Evolutionary conservation across 2,113 vertebrate species (phyloP).

Genomic region (Grammomys surdaster): DNA sequence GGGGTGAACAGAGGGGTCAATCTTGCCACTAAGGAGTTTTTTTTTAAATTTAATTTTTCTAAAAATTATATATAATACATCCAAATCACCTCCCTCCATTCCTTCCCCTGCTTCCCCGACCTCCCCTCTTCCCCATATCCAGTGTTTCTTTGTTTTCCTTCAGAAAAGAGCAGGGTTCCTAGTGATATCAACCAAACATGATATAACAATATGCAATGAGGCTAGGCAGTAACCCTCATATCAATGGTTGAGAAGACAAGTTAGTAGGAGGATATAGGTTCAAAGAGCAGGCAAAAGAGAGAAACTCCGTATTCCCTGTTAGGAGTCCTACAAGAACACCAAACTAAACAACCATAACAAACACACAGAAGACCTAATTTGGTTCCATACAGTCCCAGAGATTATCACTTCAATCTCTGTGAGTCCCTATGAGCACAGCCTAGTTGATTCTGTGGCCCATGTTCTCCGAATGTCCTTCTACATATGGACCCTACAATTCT

Average conservation of each 20-base stretch:
- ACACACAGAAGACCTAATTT: neutral
- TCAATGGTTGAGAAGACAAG: neutral
- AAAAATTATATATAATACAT: neutral
- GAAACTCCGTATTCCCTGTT: neutral
- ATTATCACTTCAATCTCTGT: neutral
- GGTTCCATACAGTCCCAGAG: neutral
- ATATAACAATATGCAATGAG: neutral
- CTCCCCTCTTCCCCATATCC: neutral
- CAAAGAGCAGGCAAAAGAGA: neutral
- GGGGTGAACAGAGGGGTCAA: neutral
- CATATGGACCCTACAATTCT: neutral
- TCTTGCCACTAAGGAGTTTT: neutral
- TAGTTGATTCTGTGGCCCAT: neutral
- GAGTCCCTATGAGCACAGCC: neutral
- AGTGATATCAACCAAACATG: neutral
- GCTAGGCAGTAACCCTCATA: neutral
- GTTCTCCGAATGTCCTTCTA: neutral
- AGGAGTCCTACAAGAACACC: neutral
- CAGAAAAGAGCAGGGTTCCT: neutral
- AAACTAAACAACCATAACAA: neutral
- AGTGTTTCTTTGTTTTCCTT: neutral
- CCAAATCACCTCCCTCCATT: neutral
- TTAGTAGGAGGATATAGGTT: neutral
- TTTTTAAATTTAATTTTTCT: neutral
- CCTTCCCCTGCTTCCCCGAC: rapidly evolving